phyloP scores from a whole-genome alignment of 1,140 invertebrate genomes.

The Laupala kohalensis region DNA sequence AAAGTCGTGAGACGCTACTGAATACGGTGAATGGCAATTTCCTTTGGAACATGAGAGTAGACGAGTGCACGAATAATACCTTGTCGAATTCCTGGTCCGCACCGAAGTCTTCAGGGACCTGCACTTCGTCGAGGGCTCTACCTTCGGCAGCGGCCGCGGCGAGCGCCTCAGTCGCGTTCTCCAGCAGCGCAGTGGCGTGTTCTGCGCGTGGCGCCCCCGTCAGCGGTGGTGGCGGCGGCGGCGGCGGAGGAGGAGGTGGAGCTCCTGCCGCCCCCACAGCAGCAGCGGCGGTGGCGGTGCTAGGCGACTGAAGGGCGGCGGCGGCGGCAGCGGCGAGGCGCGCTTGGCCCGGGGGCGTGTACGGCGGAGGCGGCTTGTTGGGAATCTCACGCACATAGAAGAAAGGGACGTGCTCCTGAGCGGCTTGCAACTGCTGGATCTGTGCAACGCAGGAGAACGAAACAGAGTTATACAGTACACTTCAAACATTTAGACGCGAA shows the following conservation, averaged over 20 bases:
- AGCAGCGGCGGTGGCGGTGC: too few species aligned
- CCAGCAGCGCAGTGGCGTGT: neutral
- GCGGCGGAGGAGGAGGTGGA: too few species aligned
- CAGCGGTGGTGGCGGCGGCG: neutral
- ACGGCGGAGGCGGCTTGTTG: constrained; percentile 59
- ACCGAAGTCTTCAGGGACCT: neutral
- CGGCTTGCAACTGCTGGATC: constrained; percentile 36
- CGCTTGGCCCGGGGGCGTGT: constrained; percentile 38
- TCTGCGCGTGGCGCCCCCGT: neutral
- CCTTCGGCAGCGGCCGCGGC: too few species aligned
- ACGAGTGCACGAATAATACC: neutral
- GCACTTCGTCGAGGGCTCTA: neutral
- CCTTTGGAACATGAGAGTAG: too few species aligned
- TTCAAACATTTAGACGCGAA: too few species aligned
- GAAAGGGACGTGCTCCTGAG: constrained; percentile 28
- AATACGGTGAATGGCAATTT: too few species aligned
- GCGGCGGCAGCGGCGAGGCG: neutral
- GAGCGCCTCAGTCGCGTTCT: neutral
- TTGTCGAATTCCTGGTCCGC: neutral
- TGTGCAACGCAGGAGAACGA: constrained; percentile 24
- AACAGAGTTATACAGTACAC: too few species aligned
- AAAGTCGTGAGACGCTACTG: too few species aligned
- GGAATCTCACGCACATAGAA: constrained; percentile 48
- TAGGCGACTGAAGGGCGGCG: too few species aligned
- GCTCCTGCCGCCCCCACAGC: too few species aligned